Conservation (phyloP, 2,113 vertebrate species). For the Sylvilagus bachmani region DNA sequence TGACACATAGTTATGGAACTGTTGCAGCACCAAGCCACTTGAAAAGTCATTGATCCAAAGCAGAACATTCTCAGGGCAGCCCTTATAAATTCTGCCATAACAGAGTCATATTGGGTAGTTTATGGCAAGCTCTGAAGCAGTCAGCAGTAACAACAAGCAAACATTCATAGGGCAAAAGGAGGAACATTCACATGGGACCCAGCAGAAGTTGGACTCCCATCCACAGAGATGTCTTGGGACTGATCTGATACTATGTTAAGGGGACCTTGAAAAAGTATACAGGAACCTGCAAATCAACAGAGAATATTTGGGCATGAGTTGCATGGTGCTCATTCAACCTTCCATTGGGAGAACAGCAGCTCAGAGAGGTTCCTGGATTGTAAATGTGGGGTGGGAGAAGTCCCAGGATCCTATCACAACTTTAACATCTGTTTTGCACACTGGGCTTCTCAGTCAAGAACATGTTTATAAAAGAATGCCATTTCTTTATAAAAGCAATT, state of each 20-base stretch:
- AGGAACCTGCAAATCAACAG: neutral
- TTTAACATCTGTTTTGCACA: neutral
- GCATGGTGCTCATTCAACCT: neutral
- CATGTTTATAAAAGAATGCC: neutral
- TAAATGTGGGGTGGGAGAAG: neutral
- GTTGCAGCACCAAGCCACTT: slow-evolving; percentile 6
- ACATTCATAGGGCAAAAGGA: neutral
- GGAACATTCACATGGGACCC: neutral
- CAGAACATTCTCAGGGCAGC: slow-evolving; percentile 37
- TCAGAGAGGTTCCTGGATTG: neutral
- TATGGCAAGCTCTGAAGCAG: slow-evolving; percentile 42
- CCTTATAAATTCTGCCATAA: slow-evolving; percentile 70
- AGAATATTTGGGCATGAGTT: too few relatives aligned
- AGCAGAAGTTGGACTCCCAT: neutral
- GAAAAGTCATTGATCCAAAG: slow-evolving; percentile 73
- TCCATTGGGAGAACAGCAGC: neutral
- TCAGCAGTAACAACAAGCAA: slow-evolving; percentile 46
- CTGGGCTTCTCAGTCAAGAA: neutral
- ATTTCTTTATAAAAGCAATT: neutral
- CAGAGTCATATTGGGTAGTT: slow-evolving; percentile 63
- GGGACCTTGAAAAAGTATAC: fast-evolving
- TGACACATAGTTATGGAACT: slow-evolving; percentile 59
- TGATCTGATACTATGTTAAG: neutral
- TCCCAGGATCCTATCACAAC: neutral
- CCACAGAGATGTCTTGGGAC: neutral